Percentiles rank a stretch among this genome's conserved stretches.
Conservation (phyloP, 2,113 vertebrate species). For the Nycticorax nycticorax region DNA sequence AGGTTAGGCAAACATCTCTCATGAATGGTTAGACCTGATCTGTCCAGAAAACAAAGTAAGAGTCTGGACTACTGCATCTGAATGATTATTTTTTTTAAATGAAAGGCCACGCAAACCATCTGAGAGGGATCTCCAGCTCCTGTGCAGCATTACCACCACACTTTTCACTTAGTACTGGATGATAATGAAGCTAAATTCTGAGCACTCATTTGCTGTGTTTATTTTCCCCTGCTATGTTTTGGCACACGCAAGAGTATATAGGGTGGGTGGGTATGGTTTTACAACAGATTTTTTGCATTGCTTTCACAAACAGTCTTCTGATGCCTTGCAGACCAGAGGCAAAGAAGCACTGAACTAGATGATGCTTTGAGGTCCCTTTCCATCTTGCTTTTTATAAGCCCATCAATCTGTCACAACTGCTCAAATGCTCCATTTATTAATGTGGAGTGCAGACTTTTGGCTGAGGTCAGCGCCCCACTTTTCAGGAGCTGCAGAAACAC, state of each 20-base stretch:
- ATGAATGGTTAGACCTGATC: background rate
- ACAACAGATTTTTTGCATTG: background rate
- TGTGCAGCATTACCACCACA: background rate
- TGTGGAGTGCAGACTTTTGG: background rate
- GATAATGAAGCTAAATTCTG: background rate
- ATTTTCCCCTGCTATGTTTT: background rate
- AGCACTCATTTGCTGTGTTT: background rate
- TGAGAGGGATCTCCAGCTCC: background rate
- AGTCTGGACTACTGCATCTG: background rate
- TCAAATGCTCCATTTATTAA: background rate
- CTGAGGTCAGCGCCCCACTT: background rate
- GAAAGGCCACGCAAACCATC: background rate
- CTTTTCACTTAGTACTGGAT: background rate
- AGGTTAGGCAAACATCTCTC: background rate
- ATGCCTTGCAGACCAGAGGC: background rate
- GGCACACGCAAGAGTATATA: background rate
- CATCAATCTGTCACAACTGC: background rate
- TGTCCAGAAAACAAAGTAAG: background rate
- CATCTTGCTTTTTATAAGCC: constrained; percentile 24
- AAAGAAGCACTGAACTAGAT: background rate
- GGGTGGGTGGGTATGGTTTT: background rate
- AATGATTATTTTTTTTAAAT: background rate
- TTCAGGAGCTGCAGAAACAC: constrained; percentile 10
- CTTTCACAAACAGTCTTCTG: background rate
- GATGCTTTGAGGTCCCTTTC: background rate